A percentile compares a stretch with the other conserved stretches of the same genome.
Evolutionary conservation across 2,113 vertebrate species (phyloP).

Genomic region (Dipodomys stephensi): DNA sequence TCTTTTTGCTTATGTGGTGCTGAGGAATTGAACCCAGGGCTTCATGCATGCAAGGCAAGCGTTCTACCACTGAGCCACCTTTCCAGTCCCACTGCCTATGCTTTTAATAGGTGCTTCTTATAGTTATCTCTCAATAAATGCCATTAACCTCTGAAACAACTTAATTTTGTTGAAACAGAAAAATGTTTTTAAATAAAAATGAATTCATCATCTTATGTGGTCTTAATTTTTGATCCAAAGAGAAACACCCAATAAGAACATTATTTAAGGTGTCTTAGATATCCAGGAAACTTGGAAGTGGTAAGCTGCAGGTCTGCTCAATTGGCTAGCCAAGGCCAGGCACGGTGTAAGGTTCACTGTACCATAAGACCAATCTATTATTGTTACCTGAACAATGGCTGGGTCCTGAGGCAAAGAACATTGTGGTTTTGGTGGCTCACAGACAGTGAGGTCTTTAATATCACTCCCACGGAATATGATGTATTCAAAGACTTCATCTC

Average conservation of each 20-base stretch:
- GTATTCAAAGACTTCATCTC: constrained; percentile 98
- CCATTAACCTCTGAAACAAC: not conserved
- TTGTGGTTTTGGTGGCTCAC: constrained; percentile 96
- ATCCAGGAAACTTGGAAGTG: constrained; percentile 35
- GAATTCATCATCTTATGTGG: constrained; percentile 11
- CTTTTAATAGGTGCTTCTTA: not conserved
- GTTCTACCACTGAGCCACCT: too few relatives aligned
- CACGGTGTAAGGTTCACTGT: not conserved
- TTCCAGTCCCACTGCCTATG: not conserved
- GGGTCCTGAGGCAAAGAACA: constrained; percentile 97
- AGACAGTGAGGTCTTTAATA: constrained; percentile 98
- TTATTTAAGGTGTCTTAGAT: constrained; percentile 26
- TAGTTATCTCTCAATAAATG: not conserved
- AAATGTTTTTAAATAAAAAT: constrained; percentile 50
- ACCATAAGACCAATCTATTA: constrained; percentile 27
- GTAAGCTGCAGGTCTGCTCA: not conserved
- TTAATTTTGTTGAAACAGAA: constrained; percentile 4
- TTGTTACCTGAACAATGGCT: constrained; percentile 95
- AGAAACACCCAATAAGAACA: constrained; percentile 38
- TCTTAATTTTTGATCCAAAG: constrained; percentile 14
- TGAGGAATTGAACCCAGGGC: too few relatives aligned
- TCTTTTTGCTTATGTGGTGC: too few relatives aligned
- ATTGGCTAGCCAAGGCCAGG: not conserved
- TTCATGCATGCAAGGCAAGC: too few relatives aligned
- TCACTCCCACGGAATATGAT: constrained; percentile 99